Evolutionary conservation across 2,888 invertebrate species (phyloP).

Genomic region (Drosophila fungiperda): DNA sequence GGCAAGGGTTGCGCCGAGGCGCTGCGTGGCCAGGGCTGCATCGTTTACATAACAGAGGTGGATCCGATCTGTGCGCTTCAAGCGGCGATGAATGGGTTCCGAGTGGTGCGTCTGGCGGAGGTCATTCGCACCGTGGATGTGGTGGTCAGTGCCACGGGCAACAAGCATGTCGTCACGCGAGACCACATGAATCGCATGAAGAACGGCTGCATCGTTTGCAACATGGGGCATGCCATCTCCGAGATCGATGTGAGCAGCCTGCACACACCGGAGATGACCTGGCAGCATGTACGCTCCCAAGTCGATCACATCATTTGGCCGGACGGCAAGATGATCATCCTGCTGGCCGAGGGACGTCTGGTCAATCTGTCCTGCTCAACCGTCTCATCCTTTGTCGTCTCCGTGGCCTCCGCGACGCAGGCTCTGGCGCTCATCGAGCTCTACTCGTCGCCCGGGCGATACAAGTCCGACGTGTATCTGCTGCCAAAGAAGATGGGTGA

Average conservation of each 20-base stretch:
- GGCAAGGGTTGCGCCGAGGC: slow-evolving; percentile 98
- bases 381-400: slow-evolving; percentile 97
- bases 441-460: slow-evolving; percentile 95
- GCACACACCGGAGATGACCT: slow-evolving; percentile 96
- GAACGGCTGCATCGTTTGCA: slow-evolving; percentile 96
- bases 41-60: slow-evolving; percentile 94
- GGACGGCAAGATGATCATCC: slow-evolving; percentile 95
- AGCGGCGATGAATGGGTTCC: slow-evolving; percentile 97
- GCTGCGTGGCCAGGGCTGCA: slow-evolving; percentile 95
- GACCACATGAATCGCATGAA: slow-evolving; percentile 98
- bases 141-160: slow-evolving; percentile 97
- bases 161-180: slow-evolving; percentile 96
- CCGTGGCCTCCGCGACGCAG: slow-evolving; percentile 97
- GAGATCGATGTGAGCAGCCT: slow-evolving; percentile 97
- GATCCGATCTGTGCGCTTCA: slow-evolving; percentile 99
- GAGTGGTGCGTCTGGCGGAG: slow-evolving; percentile 96
- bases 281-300: slow-evolving; percentile 98
- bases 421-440: slow-evolving; percentile 98
- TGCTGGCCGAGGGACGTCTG: slow-evolving; percentile 96
- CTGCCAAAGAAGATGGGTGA: slow-evolving; percentile 98
- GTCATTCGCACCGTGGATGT: slow-evolving; percentile 96
- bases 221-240: slow-evolving; percentile 98
- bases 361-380: slow-evolving; percentile 98
- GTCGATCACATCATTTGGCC: slow-evolving; percentile 99
- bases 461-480: slow-evolving; percentile 97